phyloP scores from a whole-genome alignment of 2,113 vertebrate genomes.

The Microtus montanus region DNA sequence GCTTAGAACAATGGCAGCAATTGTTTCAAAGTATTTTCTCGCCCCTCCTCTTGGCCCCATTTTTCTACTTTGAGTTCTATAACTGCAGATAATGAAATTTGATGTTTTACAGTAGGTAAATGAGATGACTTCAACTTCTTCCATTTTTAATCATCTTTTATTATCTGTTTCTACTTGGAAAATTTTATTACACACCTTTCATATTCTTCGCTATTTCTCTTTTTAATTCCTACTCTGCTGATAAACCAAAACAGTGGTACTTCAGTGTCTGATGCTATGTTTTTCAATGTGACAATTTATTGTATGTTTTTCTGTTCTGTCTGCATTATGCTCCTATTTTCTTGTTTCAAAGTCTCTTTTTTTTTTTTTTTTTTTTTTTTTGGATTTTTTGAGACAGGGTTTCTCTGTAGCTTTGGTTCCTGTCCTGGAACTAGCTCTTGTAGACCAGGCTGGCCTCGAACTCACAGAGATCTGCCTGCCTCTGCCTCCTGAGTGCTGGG shows the following conservation, averaged over 20 bases:
- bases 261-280: neutral
- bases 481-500: no score
- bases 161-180: neutral
- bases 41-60: neutral
- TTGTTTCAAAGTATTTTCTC: neutral
- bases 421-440: no score
- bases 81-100: neutral
- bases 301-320: neutral
- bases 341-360: neutral
- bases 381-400: no score
- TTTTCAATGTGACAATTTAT: neutral
- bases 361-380: no score
- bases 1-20: neutral
- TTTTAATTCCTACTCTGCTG: neutral
- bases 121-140: neutral
- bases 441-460: no score
- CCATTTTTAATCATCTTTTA: neutral
- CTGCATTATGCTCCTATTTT: neutral
- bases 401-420: no score
- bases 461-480: no score
- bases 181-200: neutral
- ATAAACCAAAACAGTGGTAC: neutral
- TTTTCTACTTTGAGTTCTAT: neutral
- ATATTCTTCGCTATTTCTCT: neutral
- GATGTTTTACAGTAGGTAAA: neutral